A percentile compares a stretch with the other conserved stretches of the same genome.
Conservation (phyloP, 2,113 vertebrate species). For the Meriones unguiculatus region DNA sequence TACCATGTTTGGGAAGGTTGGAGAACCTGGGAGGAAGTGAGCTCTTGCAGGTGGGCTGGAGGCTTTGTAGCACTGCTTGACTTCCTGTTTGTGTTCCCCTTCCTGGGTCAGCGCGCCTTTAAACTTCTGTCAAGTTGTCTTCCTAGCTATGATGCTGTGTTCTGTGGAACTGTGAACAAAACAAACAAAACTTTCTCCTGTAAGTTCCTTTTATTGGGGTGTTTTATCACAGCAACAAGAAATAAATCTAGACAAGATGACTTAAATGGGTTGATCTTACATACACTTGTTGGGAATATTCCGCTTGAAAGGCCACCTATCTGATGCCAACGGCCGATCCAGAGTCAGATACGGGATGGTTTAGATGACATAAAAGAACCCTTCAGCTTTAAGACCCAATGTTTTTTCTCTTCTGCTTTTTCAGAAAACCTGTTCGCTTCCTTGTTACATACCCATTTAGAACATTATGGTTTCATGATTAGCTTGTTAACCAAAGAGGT, state of each 20-base stretch:
- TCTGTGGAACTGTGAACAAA: background rate
- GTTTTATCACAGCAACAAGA: background rate
- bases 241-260: background rate
- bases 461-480: constrained; percentile 15
- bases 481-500: constrained; percentile 34
- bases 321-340: background rate
- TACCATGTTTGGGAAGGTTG: too few species aligned
- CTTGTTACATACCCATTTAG: background rate
- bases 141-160: background rate
- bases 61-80: background rate
- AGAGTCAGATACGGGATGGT: background rate
- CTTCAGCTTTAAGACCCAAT: too few species aligned
- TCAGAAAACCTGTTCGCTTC: background rate
- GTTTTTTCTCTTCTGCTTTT: background rate
- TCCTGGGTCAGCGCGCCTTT: background rate
- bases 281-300: background rate
- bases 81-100: background rate
- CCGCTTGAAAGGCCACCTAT: background rate
- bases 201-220: background rate
- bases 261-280: background rate
- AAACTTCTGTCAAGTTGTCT: background rate
- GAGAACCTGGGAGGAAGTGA: background rate
- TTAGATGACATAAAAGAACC: background rate
- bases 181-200: too few species aligned
- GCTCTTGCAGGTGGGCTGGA: background rate